Evolutionary conservation across 2,113 vertebrate genomes (phyloP), one percentile per base, ranked within the genome.

Genomic region (Podarcis muralis): DNA sequence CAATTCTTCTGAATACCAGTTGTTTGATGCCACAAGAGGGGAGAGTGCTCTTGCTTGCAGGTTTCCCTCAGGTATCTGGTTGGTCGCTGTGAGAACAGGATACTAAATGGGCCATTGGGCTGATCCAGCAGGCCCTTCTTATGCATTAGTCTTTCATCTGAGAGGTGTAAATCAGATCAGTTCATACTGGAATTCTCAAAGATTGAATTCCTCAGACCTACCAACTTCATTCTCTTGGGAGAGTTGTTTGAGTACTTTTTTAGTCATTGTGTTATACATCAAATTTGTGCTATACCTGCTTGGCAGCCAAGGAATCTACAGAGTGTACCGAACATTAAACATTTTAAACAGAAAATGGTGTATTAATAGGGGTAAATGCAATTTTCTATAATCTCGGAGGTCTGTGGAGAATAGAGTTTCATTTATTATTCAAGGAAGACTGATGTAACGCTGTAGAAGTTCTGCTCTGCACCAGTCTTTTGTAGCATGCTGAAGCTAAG

Each of bases 371-470:
- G 32, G 6, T 43, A 83, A 83, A 83, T 72, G 72, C 82, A 62
- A 76, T 92, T 94, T 90, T 87, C 3, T 69, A 35, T 93, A 83
- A 78, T 85, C 59, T 5, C 27, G 62, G 30, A 90, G 80, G 22
- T 71, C 77, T 77, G 68, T 57, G 81, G 86, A 92, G 3, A 82
- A 85, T 18, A 86, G 3, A 0, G 72, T 95, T 90, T 88, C n/a
- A 75, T 91, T 88, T n/a, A 92, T 83, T 90, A 88, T 85, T 88
- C 53, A 72, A 59, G 16, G 23, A 87, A 90, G 76, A 90, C 32
- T 68, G 86, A 37, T 82, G 37, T 89, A 90, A 84, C 27, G 66
- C 23, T 12, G 43, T 4, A 81, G 40, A 83, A 81, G 59, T 76
- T 81, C 9, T 88, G 18, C 74, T 92, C 59, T 87, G 37, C 48